phyloP scores from a whole-genome alignment of 2,888 invertebrate species.

The Trichogramma evanescens region DNA sequence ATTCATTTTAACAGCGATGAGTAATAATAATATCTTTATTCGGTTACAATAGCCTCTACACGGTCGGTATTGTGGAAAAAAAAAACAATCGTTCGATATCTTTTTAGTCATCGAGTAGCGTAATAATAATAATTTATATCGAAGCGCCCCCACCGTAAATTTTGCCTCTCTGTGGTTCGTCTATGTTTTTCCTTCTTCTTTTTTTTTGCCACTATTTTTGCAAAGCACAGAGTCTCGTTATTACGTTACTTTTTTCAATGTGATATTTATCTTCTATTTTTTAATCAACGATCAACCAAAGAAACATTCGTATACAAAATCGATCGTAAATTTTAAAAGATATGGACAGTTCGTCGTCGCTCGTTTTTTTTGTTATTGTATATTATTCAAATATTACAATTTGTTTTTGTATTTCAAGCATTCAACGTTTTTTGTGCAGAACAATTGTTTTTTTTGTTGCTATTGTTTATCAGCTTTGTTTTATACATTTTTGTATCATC shows the following conservation, averaged over 20 bases:
- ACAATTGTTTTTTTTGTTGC: conserved; percentile 29
- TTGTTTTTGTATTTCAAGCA: no score
- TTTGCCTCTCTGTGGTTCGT: no score
- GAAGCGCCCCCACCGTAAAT: no score
- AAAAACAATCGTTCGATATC: no score
- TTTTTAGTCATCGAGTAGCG: no score
- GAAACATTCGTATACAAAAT: conserved; percentile 17
- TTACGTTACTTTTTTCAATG: conserved; percentile 7
- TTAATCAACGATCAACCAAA: conserved; percentile 17
- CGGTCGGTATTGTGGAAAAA: no score
- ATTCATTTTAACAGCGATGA: no score
- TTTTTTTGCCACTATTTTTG: not conserved
- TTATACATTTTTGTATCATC: conserved; percentile 17
- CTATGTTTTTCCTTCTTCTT: conserved; percentile 1
- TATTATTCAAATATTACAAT: no score
- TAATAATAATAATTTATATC: no score
- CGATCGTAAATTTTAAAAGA: conserved; percentile 7
- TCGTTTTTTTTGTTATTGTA: not conserved
- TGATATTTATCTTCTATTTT: conserved; percentile 2
- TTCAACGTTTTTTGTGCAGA: conserved; percentile 38
- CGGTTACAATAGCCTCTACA: no score
- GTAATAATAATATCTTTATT: no score
- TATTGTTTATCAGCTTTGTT: conserved; percentile 32
- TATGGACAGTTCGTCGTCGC: conserved; percentile 5
- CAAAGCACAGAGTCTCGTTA: not conserved